These are phyloP conservation scores for Drosophila lacertosa DNA, from an alignment of 1,140 invertebrate genomes.

Conservation along the genomic window DNA sequence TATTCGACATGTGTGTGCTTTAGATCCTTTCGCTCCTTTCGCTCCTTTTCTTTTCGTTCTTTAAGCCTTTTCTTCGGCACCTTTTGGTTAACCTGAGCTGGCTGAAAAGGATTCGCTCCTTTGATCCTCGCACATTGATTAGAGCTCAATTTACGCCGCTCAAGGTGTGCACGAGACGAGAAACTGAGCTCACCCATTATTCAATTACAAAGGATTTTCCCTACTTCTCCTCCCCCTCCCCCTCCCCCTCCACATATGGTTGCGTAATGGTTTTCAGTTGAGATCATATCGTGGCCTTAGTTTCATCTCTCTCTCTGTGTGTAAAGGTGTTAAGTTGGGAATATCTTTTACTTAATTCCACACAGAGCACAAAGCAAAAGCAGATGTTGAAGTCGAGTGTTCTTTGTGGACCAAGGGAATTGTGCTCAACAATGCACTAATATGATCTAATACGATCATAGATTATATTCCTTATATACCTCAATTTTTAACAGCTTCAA, in stretches of 20 bases:
- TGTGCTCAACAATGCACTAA: no score
- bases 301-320: conserved; percentile 10
- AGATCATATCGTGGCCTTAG: conserved; percentile 31
- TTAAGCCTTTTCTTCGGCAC: conserved; percentile 81
- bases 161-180: conserved; percentile 56
- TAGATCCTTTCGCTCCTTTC: conserved; percentile 12
- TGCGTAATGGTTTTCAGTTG: conserved; percentile 46
- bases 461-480: no score
- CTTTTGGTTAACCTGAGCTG: conserved; percentile 80
- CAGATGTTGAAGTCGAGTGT: conserved; percentile 1
- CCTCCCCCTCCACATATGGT: conserved; percentile 60
- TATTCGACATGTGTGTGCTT: conserved; percentile 70
- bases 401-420: no score
- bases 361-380: not conserved
- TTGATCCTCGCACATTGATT: conserved; percentile 65
- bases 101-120: conserved; percentile 42
- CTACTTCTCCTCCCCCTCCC: not conserved
- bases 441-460: no score
- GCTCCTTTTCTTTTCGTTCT: not conserved
- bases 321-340: conserved; percentile 12
- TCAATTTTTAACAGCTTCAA: no score
- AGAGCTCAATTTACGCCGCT: conserved; percentile 66
- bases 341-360: conserved; percentile 19
- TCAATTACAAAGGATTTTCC: conserved; percentile 48
- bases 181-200: conserved; percentile 52